Percentiles rank a stretch among this genome's conserved stretches.
Conservation (phyloP, 2,797 vertebrate genomes). For the Epinephelus coioides region DNA sequence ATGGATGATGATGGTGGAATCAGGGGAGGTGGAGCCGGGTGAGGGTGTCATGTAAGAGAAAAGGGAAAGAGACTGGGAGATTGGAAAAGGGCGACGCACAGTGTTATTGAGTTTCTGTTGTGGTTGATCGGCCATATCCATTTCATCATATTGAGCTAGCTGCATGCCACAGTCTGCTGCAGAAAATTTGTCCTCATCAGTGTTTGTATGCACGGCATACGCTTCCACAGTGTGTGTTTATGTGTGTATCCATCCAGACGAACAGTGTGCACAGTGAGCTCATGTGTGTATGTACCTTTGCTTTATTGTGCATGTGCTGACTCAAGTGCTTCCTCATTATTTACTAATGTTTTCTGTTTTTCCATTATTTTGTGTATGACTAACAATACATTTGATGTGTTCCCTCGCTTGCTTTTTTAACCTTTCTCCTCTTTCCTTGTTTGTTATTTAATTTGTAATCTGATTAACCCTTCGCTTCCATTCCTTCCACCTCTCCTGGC, state of each 20-base stretch:
- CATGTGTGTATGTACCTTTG: slow-evolving; percentile 20
- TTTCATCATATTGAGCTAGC: slow-evolving; percentile 79
- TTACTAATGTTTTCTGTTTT: slow-evolving; percentile 29
- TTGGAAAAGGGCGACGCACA: slow-evolving; percentile 66
- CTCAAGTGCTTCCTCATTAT: slow-evolving; percentile 18
- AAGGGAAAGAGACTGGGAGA: slow-evolving; percentile 58
- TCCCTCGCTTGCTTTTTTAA: slow-evolving; percentile 25
- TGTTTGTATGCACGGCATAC: slow-evolving; percentile 40
- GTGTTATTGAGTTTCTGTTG: slow-evolving; percentile 73
- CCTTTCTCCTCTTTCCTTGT: slow-evolving; percentile 44
- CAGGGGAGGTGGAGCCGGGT: slow-evolving; percentile 51
- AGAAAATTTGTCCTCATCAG: slow-evolving; percentile 63
- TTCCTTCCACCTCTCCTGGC: slow-evolving; percentile 42
- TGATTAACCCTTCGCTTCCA: slow-evolving; percentile 55
- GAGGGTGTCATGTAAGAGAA: slow-evolving; percentile 53
- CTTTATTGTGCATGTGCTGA: slow-evolving; percentile 38
- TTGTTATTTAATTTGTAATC: slow-evolving; percentile 62
- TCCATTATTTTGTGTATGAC: slow-evolving; percentile 25
- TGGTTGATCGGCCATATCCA: slow-evolving; percentile 80
- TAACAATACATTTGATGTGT: slow-evolving; percentile 22
- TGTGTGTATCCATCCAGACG: slow-evolving; percentile 36
- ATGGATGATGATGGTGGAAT: slow-evolving; percentile 74
- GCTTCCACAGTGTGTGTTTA: slow-evolving; percentile 24
- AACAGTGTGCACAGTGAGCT: slow-evolving; percentile 21
- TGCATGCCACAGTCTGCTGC: slow-evolving; percentile 63